Evolutionary conservation across 2,113 vertebrate species (phyloP).

Genomic region (Odontesthes bonariensis): DNA sequence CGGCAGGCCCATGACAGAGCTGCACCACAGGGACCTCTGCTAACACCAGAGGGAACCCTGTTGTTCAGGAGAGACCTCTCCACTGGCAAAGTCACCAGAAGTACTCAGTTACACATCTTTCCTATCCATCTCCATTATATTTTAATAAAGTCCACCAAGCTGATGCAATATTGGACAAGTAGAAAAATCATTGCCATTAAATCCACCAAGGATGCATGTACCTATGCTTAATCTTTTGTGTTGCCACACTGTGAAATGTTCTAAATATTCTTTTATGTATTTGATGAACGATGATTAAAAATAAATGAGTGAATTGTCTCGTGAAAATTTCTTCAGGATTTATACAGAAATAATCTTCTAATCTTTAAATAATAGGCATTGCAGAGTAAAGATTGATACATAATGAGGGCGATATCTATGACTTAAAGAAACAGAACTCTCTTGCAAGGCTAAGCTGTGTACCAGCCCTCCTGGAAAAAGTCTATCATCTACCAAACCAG

Average conservation of each 20-base stretch:
- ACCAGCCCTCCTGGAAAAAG: too few relatives aligned
- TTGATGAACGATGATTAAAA: background rate
- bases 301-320: too few relatives aligned
- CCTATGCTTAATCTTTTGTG: background rate
- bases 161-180: slow-evolving; percentile 32
- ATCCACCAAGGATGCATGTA: slow-evolving; percentile 8
- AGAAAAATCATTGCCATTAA: slow-evolving; percentile 28
- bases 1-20: slow-evolving; percentile 62
- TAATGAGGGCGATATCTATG: too few relatives aligned
- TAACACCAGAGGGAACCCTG: slow-evolving; percentile 53
- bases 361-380: too few relatives aligned
- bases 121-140: slow-evolving; percentile 39
- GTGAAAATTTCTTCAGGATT: too few relatives aligned
- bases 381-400: too few relatives aligned
- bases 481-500: too few relatives aligned
- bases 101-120: slow-evolving; percentile 56
- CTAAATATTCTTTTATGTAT: background rate
- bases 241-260: background rate
- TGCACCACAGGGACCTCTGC: slow-evolving; percentile 63
- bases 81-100: slow-evolving; percentile 75
- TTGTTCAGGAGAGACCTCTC: slow-evolving; percentile 72
- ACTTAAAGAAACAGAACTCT: too few relatives aligned
- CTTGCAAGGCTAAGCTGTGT: too few relatives aligned
- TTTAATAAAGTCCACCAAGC: slow-evolving; percentile 20
- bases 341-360: too few relatives aligned